Conservation (phyloP, 1,140 invertebrate genomes). For the Triops longicaudatus region DNA sequence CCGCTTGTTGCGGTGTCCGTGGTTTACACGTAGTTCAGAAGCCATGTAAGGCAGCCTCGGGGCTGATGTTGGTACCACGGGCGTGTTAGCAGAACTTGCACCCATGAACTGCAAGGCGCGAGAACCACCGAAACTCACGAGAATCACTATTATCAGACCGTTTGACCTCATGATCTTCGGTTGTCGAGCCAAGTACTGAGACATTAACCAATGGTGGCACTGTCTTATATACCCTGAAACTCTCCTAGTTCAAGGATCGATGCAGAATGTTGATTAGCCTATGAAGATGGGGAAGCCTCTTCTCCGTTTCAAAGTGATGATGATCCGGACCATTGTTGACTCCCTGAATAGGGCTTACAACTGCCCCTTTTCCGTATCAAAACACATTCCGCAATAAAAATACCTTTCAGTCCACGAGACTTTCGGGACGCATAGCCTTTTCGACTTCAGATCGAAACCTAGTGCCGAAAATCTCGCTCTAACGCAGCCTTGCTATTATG, state of each 20-base stretch:
- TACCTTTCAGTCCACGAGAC: background rate
- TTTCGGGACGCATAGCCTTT: background rate
- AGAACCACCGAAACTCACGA: background rate
- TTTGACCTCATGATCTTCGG: background rate
- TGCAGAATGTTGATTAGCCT: slow-evolving; percentile 6
- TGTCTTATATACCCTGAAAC: background rate
- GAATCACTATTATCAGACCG: background rate
- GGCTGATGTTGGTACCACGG: background rate
- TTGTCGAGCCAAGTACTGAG: background rate
- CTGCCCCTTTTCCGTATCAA: background rate
- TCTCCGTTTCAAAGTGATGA: background rate
- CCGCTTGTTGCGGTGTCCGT: background rate
- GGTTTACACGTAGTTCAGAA: background rate
- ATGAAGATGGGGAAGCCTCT: background rate
- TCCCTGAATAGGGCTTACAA: background rate
- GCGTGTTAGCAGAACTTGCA: background rate
- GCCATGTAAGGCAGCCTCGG: background rate
- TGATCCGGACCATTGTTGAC: background rate
- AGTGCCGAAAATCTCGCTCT: too few relatives aligned
- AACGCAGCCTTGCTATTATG: too few relatives aligned
- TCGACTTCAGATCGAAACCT: background rate
- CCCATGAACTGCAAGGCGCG: background rate
- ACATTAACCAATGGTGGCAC: background rate
- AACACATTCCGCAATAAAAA: slow-evolving; percentile 8
- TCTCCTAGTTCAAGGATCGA: background rate